phyloP scores from a whole-genome alignment of 30 jellyfish, hydroid and myxozoan species.

The Euphysa ruthae region DNA sequence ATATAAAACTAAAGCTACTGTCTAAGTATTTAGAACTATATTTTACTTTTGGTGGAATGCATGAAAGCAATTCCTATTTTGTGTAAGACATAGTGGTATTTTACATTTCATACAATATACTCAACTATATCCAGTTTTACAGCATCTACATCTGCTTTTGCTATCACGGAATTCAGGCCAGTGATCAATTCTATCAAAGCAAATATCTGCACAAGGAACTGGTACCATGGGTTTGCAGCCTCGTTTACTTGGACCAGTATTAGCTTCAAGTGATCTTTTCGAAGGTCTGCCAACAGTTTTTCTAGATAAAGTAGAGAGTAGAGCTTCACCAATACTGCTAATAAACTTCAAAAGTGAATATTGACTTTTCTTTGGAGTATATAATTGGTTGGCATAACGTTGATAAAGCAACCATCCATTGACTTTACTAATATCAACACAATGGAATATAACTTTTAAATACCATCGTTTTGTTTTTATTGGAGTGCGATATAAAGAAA shows the following conservation, averaged over 20 bases:
- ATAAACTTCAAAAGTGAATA: background rate
- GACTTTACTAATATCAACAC: slow-evolving; percentile 39
- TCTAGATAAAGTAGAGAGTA: background rate
- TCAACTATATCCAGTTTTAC: no score
- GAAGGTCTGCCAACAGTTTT: slow-evolving; percentile 31
- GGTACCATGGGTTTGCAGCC: slow-evolving; percentile 15
- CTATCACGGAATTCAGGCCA: slow-evolving; percentile 21
- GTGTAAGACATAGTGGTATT: slow-evolving; percentile 13
- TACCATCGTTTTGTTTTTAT: slow-evolving; percentile 47
- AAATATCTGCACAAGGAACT: background rate
- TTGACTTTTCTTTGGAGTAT: slow-evolving; percentile 18
- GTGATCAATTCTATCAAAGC: slow-evolving; percentile 17
- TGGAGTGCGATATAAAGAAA: slow-evolving; percentile 27
- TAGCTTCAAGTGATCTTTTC: slow-evolving; percentile 2
- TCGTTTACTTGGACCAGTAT: slow-evolving; percentile 20
- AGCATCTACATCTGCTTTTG: background rate
- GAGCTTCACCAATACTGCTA: slow-evolving; percentile 4
- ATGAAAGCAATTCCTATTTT: slow-evolving; percentile 16
- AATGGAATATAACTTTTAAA: slow-evolving; percentile 18
- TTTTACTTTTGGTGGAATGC: slow-evolving; percentile 7
- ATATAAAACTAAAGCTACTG: no score
- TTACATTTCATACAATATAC: slow-evolving; percentile 17
- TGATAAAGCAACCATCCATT: slow-evolving; percentile 49
- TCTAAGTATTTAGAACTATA: background rate
- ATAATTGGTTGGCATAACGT: slow-evolving; percentile 22